Conservation (phyloP, 2,797 vertebrate genomes). For the Lutjanus argentimaculatus region DNA sequence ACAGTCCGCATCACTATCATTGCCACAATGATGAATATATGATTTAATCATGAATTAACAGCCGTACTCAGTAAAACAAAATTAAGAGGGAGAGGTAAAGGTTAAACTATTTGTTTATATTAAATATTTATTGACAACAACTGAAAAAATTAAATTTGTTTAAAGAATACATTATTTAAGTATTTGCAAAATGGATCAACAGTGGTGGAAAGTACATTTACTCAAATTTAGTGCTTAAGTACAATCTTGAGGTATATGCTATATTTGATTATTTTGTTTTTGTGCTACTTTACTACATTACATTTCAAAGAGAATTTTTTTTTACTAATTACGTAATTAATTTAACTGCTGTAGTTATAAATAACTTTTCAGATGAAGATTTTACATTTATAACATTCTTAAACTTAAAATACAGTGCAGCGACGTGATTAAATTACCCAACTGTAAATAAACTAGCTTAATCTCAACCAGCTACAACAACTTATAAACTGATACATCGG, state of each 20-base stretch:
- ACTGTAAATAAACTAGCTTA: too few species aligned
- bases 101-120: slow-evolving; percentile 1
- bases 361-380: too few species aligned
- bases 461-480: too few species aligned
- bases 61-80: background rate
- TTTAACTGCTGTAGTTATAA: background rate
- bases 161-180: background rate
- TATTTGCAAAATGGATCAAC: background rate
- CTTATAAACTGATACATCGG: too few species aligned
- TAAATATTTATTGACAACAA: background rate
- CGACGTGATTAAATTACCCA: too few species aligned
- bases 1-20: slow-evolving; percentile 16
- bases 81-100: background rate
- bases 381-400: background rate
- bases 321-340: background rate
- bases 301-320: background rate
- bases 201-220: background rate
- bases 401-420: too few species aligned
- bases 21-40: slow-evolving; percentile 7
- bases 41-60: slow-evolving; percentile 10
- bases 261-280: background rate
- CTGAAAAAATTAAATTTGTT: background rate
- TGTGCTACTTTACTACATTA: background rate
- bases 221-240: background rate
- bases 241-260: background rate